These are phyloP conservation scores for Cygnus buccinator DNA, from an alignment of 2,113 vertebrate genomes.

Conservation along the genomic window DNA sequence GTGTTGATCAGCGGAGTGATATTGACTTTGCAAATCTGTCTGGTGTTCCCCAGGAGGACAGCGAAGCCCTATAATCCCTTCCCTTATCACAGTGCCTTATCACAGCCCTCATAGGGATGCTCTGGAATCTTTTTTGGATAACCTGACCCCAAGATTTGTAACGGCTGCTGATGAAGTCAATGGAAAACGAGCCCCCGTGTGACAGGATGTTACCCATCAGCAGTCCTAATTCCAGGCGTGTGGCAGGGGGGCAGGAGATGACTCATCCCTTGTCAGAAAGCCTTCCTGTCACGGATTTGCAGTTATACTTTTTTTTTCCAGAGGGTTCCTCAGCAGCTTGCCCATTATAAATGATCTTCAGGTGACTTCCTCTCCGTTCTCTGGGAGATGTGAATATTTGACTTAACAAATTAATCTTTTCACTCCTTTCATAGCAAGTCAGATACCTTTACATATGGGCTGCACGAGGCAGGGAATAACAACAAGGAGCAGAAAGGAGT, in stretches of 20 bases:
- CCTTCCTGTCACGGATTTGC: neutral
- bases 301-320: neutral
- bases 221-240: slow-evolving; percentile 14
- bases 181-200: neutral
- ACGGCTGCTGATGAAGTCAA: neutral
- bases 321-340: neutral
- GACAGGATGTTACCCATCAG: neutral
- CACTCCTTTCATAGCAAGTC: neutral
- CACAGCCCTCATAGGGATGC: neutral
- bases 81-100: neutral
- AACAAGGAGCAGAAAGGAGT: neutral
- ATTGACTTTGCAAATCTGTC: slow-evolving; percentile 24
- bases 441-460: neutral
- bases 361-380: slow-evolving; percentile 6
- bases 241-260: neutral
- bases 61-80: neutral
- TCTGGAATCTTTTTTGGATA: neutral
- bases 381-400: slow-evolving; percentile 29
- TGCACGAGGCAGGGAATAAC: neutral
- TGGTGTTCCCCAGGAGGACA: neutral
- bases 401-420: slow-evolving; percentile 56
- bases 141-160: neutral
- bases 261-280: neutral
- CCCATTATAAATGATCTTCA: neutral
- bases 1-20: neutral